phyloP scores from a whole-genome alignment of 2,113 vertebrate genomes.

The Aegithalos caudatus region DNA sequence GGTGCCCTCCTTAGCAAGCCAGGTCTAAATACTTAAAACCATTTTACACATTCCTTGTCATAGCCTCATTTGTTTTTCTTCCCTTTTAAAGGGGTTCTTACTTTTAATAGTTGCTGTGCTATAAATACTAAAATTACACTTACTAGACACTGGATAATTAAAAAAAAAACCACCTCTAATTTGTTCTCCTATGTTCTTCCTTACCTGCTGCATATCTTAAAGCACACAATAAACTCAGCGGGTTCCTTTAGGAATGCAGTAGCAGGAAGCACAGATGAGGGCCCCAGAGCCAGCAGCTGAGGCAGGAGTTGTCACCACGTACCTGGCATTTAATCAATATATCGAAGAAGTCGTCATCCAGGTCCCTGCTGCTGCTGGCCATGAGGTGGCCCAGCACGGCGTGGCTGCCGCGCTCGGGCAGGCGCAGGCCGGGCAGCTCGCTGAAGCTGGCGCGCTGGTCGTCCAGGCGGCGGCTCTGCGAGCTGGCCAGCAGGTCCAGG shows the following conservation, averaged over 20 bases:
- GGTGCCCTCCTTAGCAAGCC: not conserved
- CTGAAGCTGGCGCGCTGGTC: conserved; percentile 82
- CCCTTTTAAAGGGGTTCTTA: not conserved
- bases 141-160: not conserved
- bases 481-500: conserved; percentile 88
- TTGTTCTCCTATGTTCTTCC: not conserved
- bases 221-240: not conserved
- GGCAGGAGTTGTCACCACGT: not conserved
- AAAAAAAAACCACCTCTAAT: fast-evolving
- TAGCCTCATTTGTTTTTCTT: not conserved
- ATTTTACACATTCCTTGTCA: not conserved
- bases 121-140: not conserved
- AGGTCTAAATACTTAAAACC: not conserved
- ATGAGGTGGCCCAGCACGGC: conserved; percentile 80
- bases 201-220: not conserved
- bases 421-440: conserved; percentile 83
- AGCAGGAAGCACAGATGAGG: not conserved
- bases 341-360: conserved; percentile 93
- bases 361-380: conserved; percentile 77
- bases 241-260: not conserved
- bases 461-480: conserved; percentile 83
- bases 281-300: too few species aligned
- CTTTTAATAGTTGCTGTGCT: not conserved
- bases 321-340: conserved; percentile 94
- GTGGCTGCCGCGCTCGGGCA: conserved; percentile 70